These are phyloP conservation scores for Unio pictorum DNA, from an alignment of 2,888 invertebrate species.

Conservation along the genomic window DNA sequence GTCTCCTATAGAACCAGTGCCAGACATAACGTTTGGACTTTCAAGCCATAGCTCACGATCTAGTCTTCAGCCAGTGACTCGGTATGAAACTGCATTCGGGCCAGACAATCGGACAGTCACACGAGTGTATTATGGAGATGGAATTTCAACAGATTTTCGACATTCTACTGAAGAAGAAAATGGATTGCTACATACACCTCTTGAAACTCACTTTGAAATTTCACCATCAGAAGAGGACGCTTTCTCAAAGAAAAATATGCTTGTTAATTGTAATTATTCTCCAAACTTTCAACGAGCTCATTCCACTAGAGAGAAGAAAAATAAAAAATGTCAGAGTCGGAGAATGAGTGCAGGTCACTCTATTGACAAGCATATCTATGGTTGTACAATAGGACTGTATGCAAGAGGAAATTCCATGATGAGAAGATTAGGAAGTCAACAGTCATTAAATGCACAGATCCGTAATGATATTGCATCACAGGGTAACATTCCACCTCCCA, in stretches of 20 bases:
- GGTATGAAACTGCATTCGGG: slow-evolving; percentile 63
- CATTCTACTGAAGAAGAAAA: slow-evolving; percentile 41
- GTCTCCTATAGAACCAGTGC: slow-evolving; percentile 44
- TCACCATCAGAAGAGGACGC: slow-evolving; percentile 12
- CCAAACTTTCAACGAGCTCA: slow-evolving; percentile 17
- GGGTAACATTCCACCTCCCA: slow-evolving; percentile 14
- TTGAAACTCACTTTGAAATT: slow-evolving; percentile 56
- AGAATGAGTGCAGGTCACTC: slow-evolving; percentile 26
- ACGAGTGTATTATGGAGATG: slow-evolving; percentile 57
- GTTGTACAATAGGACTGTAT: slow-evolving; percentile 34
- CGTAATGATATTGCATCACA: too few species aligned
- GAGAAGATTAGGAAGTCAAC: too few species aligned
- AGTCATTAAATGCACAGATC: too few species aligned
- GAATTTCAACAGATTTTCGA: slow-evolving; percentile 54
- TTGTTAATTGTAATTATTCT: too few species aligned
- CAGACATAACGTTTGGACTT: slow-evolving; percentile 17
- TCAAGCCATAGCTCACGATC: slow-evolving; percentile 14
- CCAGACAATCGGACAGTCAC: slow-evolving; percentile 64
- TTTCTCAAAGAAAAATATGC: slow-evolving; percentile 1
- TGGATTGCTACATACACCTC: slow-evolving; percentile 30
- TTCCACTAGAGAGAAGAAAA: slow-evolving; percentile 19
- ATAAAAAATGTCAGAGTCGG: slow-evolving; percentile 15
- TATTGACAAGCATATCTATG: slow-evolving; percentile 25
- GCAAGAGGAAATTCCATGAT: slow-evolving; percentile 10
- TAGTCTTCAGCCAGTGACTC: slow-evolving; percentile 45